Conservation (phyloP, 2,113 vertebrate species). For the Monarcha castaneiventris region DNA sequence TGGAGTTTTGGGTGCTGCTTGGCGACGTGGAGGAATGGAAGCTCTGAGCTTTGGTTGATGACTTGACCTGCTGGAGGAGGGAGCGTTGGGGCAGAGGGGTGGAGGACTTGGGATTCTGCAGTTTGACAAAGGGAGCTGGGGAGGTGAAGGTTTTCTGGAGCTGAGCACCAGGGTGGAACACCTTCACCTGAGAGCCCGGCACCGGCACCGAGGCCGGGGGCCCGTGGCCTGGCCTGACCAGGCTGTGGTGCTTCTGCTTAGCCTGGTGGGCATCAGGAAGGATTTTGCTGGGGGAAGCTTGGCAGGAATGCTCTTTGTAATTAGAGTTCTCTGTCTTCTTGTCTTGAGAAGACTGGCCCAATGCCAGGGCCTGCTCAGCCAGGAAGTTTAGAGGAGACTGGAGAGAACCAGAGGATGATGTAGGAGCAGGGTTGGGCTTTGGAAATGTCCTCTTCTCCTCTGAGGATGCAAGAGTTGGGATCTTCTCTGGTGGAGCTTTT, state of each 20-base stretch:
- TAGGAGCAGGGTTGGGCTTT: conserved; percentile 65
- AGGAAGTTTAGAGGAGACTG: conserved; percentile 79
- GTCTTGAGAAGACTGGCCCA: conserved; percentile 77
- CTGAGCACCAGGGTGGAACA: conserved; percentile 73
- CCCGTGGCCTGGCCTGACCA: conserved; percentile 57
- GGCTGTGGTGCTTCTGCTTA: conserved; percentile 73
- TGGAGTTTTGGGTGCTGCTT: conserved; percentile 12
- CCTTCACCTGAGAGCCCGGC: conserved; percentile 65
- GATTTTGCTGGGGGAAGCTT: conserved; percentile 63
- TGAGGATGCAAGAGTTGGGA: conserved; percentile 1
- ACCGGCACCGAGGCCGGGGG: not conserved
- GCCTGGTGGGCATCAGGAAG: conserved; percentile 62
- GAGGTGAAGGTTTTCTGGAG: conserved; percentile 74
- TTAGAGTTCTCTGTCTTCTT: conserved; percentile 73
- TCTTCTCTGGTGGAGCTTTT: conserved; percentile 68
- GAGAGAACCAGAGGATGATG: conserved; percentile 60
- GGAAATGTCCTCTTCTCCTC: conserved; percentile 77
- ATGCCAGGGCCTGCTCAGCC: conserved; percentile 76
- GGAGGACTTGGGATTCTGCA: conserved; percentile 70
- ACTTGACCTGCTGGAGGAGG: conserved; percentile 74
- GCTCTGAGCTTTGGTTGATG: conserved; percentile 73
- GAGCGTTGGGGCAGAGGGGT: conserved; percentile 72
- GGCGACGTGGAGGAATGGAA: conserved; percentile 66
- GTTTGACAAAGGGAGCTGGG: conserved; percentile 67
- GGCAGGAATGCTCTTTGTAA: conserved; percentile 74